Base-by-base conservation (phyloP, 2,888 invertebrate genomes). In the Melinaea marsaeus region DNA sequence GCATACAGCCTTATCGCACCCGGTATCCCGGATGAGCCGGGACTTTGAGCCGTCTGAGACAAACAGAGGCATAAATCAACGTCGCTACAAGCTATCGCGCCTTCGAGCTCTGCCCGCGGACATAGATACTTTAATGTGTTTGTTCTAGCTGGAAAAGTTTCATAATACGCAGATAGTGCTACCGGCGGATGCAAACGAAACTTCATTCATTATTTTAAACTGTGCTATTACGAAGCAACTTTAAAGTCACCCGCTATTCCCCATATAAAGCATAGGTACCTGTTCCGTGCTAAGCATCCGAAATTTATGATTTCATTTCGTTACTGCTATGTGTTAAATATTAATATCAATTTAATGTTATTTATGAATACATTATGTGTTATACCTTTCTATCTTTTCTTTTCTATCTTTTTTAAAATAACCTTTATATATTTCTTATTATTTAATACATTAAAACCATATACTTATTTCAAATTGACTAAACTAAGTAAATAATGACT, bases 51-150 rank as follows among this genome's bases (percentile, higher is more conserved):
- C 78, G 76, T 83, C 81, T 80, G 84, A 79, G 81, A 88, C 87
- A 87, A 88, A 86, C 85, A 79, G 79, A 83, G 83, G 84, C 85
- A 89, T 90, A 89, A 89, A 90, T 90, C 90, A 89, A 88, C 76
- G 90, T 89, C 90, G 85, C 77, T 78, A 78, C 76, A 83, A 84
- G 84, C 88, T 88, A 89, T 89, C 90, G 83, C 85, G 79, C 77
- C 80, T 80, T 80, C 79, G 78, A 77, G 79, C 76, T 75, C 72
- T 73, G 73, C 74, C 74, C 75, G 76, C 74, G 79, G 79, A 80
- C 79, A 75, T 75, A 81, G 76, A 79, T 76, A 81, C 81, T 83
- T 81, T 84, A 86, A 87, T 85, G 86, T 85, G 85, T 87, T 86
- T 85, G 84, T 86, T 84, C 82, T 80, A 71, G 75, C 64, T 69